Base-by-base conservation (phyloP, 1,140 invertebrate species). In the Dinothrombium tinctorium region DNA sequence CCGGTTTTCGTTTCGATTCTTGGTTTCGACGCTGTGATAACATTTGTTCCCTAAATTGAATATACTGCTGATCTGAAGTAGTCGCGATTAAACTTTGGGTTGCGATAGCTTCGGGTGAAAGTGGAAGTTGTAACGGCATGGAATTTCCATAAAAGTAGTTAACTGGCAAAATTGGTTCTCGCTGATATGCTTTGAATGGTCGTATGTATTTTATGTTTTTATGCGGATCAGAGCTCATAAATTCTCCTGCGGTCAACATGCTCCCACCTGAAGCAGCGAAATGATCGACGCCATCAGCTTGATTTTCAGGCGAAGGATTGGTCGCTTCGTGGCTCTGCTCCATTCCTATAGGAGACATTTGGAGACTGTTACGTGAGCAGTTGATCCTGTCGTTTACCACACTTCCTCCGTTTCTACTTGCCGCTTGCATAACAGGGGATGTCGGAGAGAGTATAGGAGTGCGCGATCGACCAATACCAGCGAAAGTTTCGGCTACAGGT, bases 111-210 rank as follows among this genome's bases (percentile, higher is more conserved):
- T n/a, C n/a, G n/a, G n/a, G n/a, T n/a, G n/a, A n/a, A n/a, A n/a
- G n/a, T n/a, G n/a, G n/a, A n/a, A n/a, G n/a, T n/a, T n/a, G n/a
- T n/a, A n/a, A n/a, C n/a, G n/a, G n/a, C n/a, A n/a, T n/a, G n/a
- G n/a, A n/a, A n/a, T n/a, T n/a, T n/a, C n/a, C n/a, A n/a, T n/a
- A n/a, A n/a, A n/a, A n/a, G n/a, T n/a, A n/a, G n/a, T n/a, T n/a
- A n/a, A n/a, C n/a, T n/a, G n/a, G n/a, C n/a, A n/a, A n/a, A n/a
- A n/a, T n/a, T n/a, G n/a, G 21, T 12, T 37, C 32, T 14, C 26
- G 26, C n/a, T 29, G 40, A 21, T 42, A 42, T 9, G 40, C 40
- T 17, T 42, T 42, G 21, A 42, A 42, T 19, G 40, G 40, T 20
- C 40, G 26, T n/a, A 9, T 42, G 29, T 38, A 22, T 24, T 38